A percentile compares a stretch with the other conserved stretches of the same genome.
Evolutionary conservation across 1,140 invertebrate species (phyloP).

Genomic region (Branchinecta lindahli): DNA sequence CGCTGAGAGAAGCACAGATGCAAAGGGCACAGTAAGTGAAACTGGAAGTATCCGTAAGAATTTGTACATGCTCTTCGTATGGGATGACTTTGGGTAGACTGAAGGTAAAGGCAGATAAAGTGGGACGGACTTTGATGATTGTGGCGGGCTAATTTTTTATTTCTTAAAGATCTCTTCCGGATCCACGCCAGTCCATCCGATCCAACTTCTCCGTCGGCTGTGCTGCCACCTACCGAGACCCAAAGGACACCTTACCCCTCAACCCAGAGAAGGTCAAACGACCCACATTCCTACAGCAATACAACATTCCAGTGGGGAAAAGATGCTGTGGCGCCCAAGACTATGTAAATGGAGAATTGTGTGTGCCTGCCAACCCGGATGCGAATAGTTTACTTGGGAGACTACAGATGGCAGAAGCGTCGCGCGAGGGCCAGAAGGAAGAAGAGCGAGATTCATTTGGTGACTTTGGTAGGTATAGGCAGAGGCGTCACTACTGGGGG

Average conservation of each 20-base stretch:
- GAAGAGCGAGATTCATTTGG: neutral
- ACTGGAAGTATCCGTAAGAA: too few relatives aligned
- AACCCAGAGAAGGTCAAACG: neutral
- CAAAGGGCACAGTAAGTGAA: too few relatives aligned
- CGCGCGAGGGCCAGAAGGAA: neutral
- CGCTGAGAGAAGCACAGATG: too few relatives aligned
- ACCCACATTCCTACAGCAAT: constrained; percentile 8
- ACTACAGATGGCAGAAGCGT: neutral
- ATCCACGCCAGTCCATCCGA: neutral
- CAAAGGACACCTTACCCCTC: neutral
- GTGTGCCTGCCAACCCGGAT: neutral
- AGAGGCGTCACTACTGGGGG: too few relatives aligned
- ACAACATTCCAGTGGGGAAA: neutral
- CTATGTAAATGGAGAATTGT: neutral
- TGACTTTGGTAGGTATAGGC: neutral
- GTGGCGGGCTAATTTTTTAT: too few relatives aligned
- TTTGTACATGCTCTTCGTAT: too few relatives aligned
- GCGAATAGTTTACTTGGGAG: neutral
- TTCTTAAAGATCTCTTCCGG: neutral
- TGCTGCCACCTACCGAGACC: neutral
- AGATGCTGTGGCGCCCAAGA: neutral
- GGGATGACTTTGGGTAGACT: too few relatives aligned
- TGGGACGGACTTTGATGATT: too few relatives aligned
- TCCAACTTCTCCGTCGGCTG: neutral
- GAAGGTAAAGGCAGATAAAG: too few relatives aligned